Conservation (phyloP, 2,797 vertebrate genomes). For the Florisuga fusca region DNA sequence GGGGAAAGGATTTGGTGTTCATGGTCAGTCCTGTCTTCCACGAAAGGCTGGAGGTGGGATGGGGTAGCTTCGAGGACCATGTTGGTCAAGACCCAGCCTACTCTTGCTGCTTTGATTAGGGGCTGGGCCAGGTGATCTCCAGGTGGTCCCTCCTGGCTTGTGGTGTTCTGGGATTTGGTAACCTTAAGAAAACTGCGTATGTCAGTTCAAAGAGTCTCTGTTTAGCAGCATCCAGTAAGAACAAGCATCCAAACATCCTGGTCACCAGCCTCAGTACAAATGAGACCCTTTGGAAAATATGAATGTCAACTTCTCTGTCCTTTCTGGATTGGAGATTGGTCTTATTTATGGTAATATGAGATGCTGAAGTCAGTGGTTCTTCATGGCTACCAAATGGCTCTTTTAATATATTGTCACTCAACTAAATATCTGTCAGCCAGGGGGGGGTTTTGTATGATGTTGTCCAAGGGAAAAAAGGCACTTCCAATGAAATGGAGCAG, state of each 20-base stretch:
- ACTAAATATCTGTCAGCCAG: not conserved
- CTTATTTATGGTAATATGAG: not conserved
- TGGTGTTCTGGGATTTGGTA: not conserved
- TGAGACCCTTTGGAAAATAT: not conserved
- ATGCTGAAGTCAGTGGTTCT: not conserved
- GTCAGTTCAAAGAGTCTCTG: not conserved
- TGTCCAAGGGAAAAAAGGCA: not conserved
- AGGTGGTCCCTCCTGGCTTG: not conserved
- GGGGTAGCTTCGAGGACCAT: rapidly evolving
- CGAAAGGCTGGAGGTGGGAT: not conserved
- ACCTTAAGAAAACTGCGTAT: not conserved
- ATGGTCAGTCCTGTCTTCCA: not conserved
- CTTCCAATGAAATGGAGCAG: not conserved
- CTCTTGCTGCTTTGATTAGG: not conserved
- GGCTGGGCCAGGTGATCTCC: not conserved
- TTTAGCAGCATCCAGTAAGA: not conserved
- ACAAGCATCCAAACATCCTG: not conserved
- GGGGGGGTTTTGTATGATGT: not conserved
- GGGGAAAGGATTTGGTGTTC: not conserved
- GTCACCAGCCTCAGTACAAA: not conserved
- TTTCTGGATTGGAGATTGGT: not conserved
- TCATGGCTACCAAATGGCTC: not conserved
- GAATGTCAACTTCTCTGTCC: not conserved
- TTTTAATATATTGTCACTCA: not conserved
- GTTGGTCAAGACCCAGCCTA: not conserved